A percentile compares a stretch with the other conserved stretches of the same genome.
Conservation (phyloP, 2,888 invertebrate species). For the Tachina grossa region DNA sequence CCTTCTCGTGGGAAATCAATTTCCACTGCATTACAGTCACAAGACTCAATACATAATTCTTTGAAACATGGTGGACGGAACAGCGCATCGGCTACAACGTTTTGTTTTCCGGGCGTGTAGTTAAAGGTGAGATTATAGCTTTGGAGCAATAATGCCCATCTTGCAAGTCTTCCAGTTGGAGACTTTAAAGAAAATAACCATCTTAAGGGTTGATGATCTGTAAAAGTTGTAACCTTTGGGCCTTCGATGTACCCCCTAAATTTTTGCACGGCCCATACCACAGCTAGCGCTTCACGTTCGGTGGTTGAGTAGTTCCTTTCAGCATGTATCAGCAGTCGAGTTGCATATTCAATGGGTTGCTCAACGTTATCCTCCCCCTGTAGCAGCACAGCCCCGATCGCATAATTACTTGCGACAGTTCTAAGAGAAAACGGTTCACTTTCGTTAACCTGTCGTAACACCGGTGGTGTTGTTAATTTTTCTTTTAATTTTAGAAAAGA, state of each 20-base stretch:
- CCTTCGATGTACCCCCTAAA: no score
- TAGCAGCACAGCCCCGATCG: neutral
- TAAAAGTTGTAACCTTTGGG: no score
- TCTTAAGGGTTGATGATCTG: no score
- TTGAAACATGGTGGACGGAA: slow-evolving; percentile 56
- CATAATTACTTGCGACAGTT: slow-evolving; percentile 6
- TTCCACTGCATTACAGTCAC: slow-evolving; percentile 26
- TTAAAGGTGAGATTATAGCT: slow-evolving; percentile 78
- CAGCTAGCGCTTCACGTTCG: slow-evolving; percentile 2
- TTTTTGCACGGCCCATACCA: neutral
- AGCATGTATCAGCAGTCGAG: neutral
- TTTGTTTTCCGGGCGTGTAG: slow-evolving; percentile 75
- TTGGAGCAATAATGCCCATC: slow-evolving; percentile 82
- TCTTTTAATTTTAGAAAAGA: slow-evolving; percentile 72
- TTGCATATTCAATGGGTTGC: neutral
- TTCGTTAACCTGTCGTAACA: slow-evolving; percentile 3
- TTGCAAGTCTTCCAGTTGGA: slow-evolving; percentile 75
- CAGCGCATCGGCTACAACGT: slow-evolving; percentile 49
- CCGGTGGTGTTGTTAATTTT: slow-evolving; percentile 24
- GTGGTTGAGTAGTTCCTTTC: slow-evolving; percentile 13
- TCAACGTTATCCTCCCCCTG: slow-evolving; percentile 3
- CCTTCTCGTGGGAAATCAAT: slow-evolving; percentile 67
- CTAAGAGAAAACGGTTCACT: neutral
- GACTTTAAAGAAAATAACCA: no score
- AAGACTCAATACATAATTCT: no score